Percentiles rank a stretch among this genome's conserved stretches.
These are phyloP conservation scores for Brienomyrus brachyistius DNA, from an alignment of 2,113 vertebrate genomes.

Conservation along the genomic window DNA sequence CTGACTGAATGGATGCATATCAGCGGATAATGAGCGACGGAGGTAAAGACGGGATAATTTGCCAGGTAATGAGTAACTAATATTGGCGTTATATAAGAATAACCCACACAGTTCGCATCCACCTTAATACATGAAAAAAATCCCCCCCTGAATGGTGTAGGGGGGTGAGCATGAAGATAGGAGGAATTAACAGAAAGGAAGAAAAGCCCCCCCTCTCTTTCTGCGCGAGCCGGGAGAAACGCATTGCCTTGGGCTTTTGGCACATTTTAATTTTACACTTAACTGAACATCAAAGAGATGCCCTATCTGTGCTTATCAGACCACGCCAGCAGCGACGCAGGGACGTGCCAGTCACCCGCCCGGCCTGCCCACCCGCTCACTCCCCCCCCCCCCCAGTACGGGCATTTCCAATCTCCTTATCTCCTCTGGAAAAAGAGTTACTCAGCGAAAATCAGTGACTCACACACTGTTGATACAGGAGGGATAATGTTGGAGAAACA, in stretches of 20 bases:
- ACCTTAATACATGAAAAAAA: background rate
- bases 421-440: constrained; percentile 27
- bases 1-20: constrained; percentile 28
- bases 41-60: constrained; percentile 36
- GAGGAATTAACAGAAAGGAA: constrained; percentile 24
- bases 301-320: constrained; percentile 43
- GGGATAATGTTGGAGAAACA: constrained; percentile 23
- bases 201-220: constrained; percentile 17
- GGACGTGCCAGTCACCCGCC: constrained; percentile 24
- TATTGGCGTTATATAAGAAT: constrained; percentile 23
- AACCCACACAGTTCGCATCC: constrained; percentile 26
- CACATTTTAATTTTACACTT: constrained; percentile 52
- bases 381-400: background rate
- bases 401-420: constrained; percentile 30
- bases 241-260: constrained; percentile 29
- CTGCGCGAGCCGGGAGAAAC: constrained; percentile 19
- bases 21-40: constrained; percentile 34
- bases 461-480: constrained; percentile 38
- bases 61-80: constrained; percentile 31
- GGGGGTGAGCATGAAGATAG: background rate
- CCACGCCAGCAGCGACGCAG: constrained; percentile 23
- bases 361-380: constrained; percentile 9
- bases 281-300: constrained; percentile 51
- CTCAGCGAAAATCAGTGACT: constrained; percentile 40
- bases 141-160: background rate